Conservation (phyloP, 2,888 invertebrate genomes). For the Pteria penguin region DNA sequence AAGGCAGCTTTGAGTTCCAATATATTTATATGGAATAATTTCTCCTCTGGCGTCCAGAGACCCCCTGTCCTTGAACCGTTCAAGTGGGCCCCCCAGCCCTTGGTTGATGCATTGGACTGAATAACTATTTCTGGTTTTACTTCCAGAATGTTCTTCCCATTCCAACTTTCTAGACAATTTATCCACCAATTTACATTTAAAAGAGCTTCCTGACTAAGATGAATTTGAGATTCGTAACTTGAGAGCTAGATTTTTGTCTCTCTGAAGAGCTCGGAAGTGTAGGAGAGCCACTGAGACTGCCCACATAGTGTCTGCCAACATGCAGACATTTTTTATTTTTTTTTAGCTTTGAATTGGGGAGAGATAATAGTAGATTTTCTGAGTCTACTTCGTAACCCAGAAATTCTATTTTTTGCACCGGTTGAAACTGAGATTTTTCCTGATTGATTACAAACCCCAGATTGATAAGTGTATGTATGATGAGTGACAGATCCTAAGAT, state of each 20-base stretch:
- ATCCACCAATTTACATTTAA: not conserved
- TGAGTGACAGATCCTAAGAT: not conserved
- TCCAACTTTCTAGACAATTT: not conserved
- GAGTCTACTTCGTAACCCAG: constrained; percentile 11
- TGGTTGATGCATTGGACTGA: constrained; percentile 1
- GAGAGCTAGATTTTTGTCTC: not conserved
- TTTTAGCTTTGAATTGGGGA: not conserved
- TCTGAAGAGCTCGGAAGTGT: not conserved
- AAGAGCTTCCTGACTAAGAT: not conserved
- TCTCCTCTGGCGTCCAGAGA: constrained; percentile 1
- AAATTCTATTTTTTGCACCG: constrained; percentile 3
- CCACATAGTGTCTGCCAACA: not conserved
- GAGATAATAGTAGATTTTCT: constrained; percentile 10
- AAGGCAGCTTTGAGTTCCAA: not conserved
- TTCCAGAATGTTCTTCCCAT: not conserved
- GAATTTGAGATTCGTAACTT: not conserved
- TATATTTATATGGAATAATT: not conserved
- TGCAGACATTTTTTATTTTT: not conserved
- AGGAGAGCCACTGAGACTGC: not conserved
- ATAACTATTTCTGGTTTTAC: not conserved
- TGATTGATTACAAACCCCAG: constrained; percentile 19
- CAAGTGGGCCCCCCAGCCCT: not conserved
- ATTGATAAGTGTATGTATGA: not conserved
- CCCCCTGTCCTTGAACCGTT: constrained; percentile 8
- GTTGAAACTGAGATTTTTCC: constrained; percentile 19